Percentiles rank a stretch among this genome's conserved stretches.
Conservation (phyloP, 2,888 invertebrate species). For the Epinotia ramella region DNA sequence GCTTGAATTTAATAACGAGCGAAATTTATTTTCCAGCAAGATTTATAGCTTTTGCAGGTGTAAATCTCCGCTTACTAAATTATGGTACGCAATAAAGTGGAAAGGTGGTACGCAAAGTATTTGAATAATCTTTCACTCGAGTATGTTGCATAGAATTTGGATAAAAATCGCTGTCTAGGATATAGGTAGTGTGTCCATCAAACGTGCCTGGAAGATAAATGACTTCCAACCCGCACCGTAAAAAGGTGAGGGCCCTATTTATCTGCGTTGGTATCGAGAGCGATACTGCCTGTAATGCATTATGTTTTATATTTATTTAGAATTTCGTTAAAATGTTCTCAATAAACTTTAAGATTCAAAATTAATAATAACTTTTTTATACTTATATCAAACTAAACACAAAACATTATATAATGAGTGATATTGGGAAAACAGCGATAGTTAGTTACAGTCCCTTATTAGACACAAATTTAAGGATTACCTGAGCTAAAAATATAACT, state of each 20-base stretch:
- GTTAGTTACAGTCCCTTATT: too few relatives aligned
- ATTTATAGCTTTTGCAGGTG: conserved; percentile 11
- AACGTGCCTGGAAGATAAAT: conserved; percentile 5
- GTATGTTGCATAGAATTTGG: not conserved
- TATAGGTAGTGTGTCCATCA: conserved; percentile 9
- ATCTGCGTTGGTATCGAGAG: not conserved
- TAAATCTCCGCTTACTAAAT: conserved; percentile 17
- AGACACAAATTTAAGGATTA: too few relatives aligned
- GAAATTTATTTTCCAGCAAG: conserved; percentile 5
- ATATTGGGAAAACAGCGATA: too few relatives aligned
- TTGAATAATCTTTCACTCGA: not conserved
- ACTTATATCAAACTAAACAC: not conserved
- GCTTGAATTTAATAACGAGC: not conserved
- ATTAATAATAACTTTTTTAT: not conserved
- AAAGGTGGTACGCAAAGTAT: not conserved
- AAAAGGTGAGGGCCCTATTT: not conserved
- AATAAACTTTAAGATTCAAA: too few relatives aligned
- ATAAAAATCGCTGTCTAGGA: not conserved
- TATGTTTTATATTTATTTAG: not conserved
- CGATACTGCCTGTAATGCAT: not conserved
- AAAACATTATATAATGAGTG: too few relatives aligned
- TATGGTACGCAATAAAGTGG: conserved; percentile 14
- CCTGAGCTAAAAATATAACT: too few relatives aligned
- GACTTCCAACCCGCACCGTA: conserved; percentile 16
- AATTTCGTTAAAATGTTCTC: not conserved